These are phyloP conservation scores for Tautogolabrus adspersus DNA, from an alignment of 2,113 vertebrate species.

Conservation along the genomic window DNA sequence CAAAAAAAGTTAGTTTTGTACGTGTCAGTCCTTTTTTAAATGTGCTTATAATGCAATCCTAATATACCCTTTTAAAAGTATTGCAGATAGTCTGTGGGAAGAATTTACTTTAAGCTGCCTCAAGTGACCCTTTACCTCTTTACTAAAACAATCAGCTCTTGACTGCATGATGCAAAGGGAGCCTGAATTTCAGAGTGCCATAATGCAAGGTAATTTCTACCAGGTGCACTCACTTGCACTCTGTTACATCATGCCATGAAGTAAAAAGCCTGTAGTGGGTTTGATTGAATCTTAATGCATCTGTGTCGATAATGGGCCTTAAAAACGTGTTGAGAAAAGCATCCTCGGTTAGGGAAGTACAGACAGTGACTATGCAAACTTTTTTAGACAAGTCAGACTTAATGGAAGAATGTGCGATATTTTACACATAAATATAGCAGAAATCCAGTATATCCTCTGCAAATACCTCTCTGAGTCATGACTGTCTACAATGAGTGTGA, in stretches of 20 bases:
- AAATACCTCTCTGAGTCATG: no score
- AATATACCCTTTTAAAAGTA: no score
- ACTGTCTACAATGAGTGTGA: no score
- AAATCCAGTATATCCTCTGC: no score
- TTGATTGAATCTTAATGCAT: conserved; percentile 15
- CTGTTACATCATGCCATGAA: conserved; percentile 44
- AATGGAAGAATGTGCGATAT: neutral
- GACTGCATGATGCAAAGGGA: conserved; percentile 26
- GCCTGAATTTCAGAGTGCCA: conserved; percentile 17
- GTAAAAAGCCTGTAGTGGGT: conserved; percentile 9
- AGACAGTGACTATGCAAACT: neutral
- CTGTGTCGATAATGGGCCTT: conserved; percentile 18
- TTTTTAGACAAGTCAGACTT: neutral
- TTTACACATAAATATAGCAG: no score
- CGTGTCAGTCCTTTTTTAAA: neutral
- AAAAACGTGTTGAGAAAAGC: conserved; percentile 8
- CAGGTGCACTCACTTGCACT: conserved; percentile 28
- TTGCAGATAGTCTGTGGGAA: no score
- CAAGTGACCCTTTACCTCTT: neutral
- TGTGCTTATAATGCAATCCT: neutral
- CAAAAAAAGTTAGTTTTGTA: no score
- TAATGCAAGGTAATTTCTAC: conserved; percentile 27
- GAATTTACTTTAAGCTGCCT: no score
- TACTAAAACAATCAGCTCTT: neutral
- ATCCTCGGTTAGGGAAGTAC: neutral